Conservation (phyloP, 2,113 vertebrate genomes). For the Bubo blakistoni region DNA sequence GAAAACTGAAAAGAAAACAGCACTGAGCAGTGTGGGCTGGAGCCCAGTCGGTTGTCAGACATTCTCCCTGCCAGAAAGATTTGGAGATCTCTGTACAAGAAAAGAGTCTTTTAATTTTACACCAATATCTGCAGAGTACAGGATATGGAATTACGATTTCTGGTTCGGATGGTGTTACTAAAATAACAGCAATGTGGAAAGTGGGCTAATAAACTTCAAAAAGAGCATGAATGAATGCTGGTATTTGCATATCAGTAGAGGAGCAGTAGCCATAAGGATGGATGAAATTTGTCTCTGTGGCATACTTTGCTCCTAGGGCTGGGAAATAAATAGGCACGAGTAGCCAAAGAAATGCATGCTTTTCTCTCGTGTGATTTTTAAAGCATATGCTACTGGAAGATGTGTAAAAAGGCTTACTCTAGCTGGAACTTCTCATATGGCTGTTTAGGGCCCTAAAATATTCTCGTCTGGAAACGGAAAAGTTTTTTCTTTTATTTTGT, state of each 20-base stretch:
- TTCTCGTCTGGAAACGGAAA: not conserved
- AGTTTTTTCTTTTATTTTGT: not conserved
- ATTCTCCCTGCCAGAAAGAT: not conserved
- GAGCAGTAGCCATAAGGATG: not conserved
- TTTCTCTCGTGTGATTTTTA: not conserved
- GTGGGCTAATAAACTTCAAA: not conserved
- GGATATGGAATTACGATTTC: not conserved
- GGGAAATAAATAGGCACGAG: not conserved
- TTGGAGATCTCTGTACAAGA: not conserved
- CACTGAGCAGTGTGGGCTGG: not conserved
- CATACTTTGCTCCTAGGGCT: not conserved
- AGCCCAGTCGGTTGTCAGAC: conserved; percentile 4
- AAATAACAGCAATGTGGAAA: not conserved
- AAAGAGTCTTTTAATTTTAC: not conserved
- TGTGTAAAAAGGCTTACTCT: not conserved
- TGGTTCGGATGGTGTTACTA: not conserved
- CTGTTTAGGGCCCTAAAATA: not conserved
- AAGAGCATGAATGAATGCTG: not conserved
- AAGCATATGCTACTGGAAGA: conserved; percentile 23
- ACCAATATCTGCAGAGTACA: not conserved
- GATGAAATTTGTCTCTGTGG: conserved; percentile 17
- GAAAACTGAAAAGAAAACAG: not conserved
- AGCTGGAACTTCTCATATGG: not conserved
- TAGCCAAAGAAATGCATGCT: not conserved
- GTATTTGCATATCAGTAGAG: not conserved